Evolutionary conservation across 35 echinoderm and acorn worm species (phyloP).

Genomic region (Ophiothrix spiculata): DNA sequence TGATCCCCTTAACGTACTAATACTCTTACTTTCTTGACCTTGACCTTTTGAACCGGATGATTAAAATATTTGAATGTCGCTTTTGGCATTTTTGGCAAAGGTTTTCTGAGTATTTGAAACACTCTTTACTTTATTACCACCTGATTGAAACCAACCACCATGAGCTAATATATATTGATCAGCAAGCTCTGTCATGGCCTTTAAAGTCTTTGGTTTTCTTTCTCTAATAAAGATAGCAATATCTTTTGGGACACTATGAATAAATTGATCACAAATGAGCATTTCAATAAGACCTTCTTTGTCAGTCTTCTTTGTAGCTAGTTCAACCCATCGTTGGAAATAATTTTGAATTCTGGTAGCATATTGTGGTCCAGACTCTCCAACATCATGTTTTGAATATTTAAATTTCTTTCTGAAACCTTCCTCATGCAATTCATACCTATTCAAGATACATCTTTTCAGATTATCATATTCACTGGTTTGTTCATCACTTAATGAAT

Average conservation of each 20-base stretch:
- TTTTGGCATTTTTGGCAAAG: neutral
- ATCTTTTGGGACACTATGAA: conserved; percentile 10
- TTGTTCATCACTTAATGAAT: neutral
- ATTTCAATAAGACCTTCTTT: conserved; percentile 39
- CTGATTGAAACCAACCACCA: neutral
- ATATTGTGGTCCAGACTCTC: conserved; percentile 41
- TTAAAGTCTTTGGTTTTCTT: conserved; percentile 25
- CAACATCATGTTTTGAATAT: conserved; percentile 10
- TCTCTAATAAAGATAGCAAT: conserved; percentile 47
- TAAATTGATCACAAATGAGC: conserved; percentile 52
- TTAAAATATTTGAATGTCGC: neutral
- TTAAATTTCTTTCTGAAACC: conserved; percentile 61
- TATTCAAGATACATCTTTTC: conserved; percentile 38
- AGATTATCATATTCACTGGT: conserved; percentile 37
- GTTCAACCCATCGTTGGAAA: conserved; percentile 32
- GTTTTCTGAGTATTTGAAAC: neutral
- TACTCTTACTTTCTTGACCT: neutral
- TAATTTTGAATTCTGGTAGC: conserved; percentile 37
- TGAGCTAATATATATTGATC: conserved; percentile 40
- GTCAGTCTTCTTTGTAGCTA: neutral
- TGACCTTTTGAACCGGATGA: neutral
- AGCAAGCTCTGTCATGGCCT: conserved; percentile 41
- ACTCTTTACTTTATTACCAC: neutral
- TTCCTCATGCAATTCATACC: conserved; percentile 45
- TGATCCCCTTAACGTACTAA: neutral